Evolutionary conservation across 2,888 invertebrate species (phyloP).

Genomic region (Coenonympha glycerion): DNA sequence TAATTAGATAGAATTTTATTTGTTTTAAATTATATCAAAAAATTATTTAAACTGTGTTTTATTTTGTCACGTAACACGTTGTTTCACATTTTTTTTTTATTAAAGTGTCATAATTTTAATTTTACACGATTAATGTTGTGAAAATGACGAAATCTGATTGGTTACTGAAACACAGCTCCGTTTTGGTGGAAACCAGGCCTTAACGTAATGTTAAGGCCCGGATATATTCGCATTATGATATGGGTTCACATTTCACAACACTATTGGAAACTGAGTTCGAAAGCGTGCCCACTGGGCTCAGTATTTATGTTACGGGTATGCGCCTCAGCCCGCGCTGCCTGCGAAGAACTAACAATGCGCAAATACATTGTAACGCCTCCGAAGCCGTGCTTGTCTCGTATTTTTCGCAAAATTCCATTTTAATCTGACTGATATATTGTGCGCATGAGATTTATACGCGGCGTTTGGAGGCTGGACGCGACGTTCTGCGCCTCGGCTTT

Average conservation of each 20-base stretch:
- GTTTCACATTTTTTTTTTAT: too few species aligned
- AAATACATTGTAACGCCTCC: constrained; percentile 63
- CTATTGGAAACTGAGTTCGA: constrained; percentile 52
- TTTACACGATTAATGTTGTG: too few species aligned
- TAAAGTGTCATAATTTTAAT: too few species aligned
- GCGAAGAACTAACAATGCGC: constrained; percentile 63
- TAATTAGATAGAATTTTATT: too few species aligned
- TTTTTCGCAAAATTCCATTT: constrained; percentile 55
- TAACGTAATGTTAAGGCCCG: too few species aligned
- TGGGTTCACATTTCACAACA: background rate
- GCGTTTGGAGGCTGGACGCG: constrained; percentile 10
- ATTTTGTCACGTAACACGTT: too few species aligned
- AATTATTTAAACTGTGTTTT: too few species aligned
- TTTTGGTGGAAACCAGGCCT: too few species aligned
- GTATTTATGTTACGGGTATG: constrained; percentile 67
- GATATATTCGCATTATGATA: too few species aligned
- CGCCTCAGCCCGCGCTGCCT: constrained; percentile 41
- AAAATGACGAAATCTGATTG: too few species aligned
- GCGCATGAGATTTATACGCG: constrained; percentile 22
- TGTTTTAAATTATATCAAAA: too few species aligned
- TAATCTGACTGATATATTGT: constrained; percentile 40
- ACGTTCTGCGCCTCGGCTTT: constrained; percentile 4
- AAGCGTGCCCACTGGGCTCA: constrained; percentile 59
- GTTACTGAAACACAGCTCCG: too few species aligned
- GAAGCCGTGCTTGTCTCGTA: constrained; percentile 55